Evolutionary conservation across 2,797 vertebrate genomes (phyloP).

Genomic region (Cynopterus sphinx): DNA sequence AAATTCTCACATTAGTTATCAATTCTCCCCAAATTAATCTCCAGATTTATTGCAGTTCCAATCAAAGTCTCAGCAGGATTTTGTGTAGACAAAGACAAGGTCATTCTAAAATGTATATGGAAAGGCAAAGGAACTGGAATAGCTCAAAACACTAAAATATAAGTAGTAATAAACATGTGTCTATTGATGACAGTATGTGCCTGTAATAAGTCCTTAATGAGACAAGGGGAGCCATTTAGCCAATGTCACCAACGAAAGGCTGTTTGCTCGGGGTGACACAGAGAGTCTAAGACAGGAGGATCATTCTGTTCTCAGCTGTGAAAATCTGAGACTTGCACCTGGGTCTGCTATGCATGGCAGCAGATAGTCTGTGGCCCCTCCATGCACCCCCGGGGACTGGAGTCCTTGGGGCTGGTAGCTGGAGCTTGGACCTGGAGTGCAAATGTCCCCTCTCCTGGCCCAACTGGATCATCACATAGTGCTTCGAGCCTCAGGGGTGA

Average conservation of each 20-base stretch:
- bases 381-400: neutral
- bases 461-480: neutral
- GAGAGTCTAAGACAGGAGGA: neutral
- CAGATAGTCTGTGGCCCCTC: neutral
- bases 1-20: neutral
- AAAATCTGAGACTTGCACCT: neutral
- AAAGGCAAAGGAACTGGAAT: neutral
- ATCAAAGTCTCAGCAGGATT: neutral
- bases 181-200: neutral
- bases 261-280: neutral
- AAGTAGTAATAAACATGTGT: neutral
- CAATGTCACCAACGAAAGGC: neutral
- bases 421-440: neutral
- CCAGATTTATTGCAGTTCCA: neutral
- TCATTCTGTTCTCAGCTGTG: neutral
- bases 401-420: neutral
- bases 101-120: neutral
- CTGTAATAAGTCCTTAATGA: neutral
- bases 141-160: neutral
- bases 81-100: neutral
- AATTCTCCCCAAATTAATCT: neutral
- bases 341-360: neutral
- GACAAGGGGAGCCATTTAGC: neutral
- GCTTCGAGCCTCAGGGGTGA: neutral
- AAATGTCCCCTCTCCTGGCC: neutral